Base-by-base conservation (phyloP, 2,113 vertebrate genomes). In the Cyanocitta stelleri region DNA sequence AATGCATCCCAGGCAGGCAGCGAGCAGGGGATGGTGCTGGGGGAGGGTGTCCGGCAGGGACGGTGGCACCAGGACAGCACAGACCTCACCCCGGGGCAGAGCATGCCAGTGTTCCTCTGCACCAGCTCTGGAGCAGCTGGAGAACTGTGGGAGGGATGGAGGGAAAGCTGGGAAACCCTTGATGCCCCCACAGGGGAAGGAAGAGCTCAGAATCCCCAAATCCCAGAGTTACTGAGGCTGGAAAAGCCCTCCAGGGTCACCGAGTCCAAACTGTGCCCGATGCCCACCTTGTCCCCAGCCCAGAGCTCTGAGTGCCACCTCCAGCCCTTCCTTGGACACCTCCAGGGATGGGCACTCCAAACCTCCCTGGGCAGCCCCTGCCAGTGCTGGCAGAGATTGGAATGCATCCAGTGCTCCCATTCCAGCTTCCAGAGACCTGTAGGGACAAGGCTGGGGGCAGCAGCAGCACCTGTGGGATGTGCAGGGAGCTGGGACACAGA, bases 181-280 rank as follows among this genome's bases (percentile, higher is more conserved):
- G 3, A 32, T 9, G 3, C 3, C 11, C 51, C 26, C 32, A 18
- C 18, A 58, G 6, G 13, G 32, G 10, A 49, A 59, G 43, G 43
- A 44, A 44, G 43, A 44, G 11, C 33, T 44, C 46, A 30, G 51
- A 56, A 49, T 63, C 7, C 22, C 37, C 19, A 16, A 63, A 80
- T 30, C 11, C 32, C 35, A 16, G 33, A 17, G 6, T 18, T 2
- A 5, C 6, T 32, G 48, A 22, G 39, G 55, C 0, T 27, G 48
- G 48, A 69, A 76, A 43, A 89, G 41, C 8, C 4, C 26, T 22
- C 32, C 61, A 5, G 6, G 37, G 2, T 2, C 46, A 46, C 6
- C 0, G 1, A 68, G 20, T 21, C 24, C 33, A 3, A 30, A 13
- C 61, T 52, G 69, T 59, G 44, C 46, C 23, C 2, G 0, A 7